Evolutionary conservation across 2,797 vertebrate species (phyloP), one percentile per base, ranked within the genome.

Genomic region (Enteromius mattozi): DNA sequence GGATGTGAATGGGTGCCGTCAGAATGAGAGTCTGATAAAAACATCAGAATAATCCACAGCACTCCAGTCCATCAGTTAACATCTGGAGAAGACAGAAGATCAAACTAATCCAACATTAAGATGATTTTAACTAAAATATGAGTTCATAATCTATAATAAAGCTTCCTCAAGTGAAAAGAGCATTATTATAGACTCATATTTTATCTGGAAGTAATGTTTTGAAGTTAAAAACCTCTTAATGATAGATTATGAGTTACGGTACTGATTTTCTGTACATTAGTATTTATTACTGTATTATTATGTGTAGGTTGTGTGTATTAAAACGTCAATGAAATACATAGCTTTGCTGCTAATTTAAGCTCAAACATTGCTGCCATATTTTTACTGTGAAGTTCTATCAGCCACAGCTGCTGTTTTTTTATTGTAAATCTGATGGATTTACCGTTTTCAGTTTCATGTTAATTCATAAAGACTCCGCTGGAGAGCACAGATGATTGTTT

Each of bases 401-500:
- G n/a, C 65, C 65, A 35, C 33, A 7, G 12, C 21, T 70, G 68
- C 12, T 6, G 12, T 47, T 72, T 70, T 47, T 17, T 30, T 40
- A 72, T 14, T 5, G 27, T 33, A 6, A 12, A 49, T 49, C 10
- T 19, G 12, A 42, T 16, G n/a, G 0, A 3, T 71, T 72, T 47
- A 49, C 42, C 6, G 17, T 51, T 49, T 8, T 1, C 17, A 0
- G 9, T 72, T 74, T 33, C 10, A 3, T 19, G 10, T 51, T 1
- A 72, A 49, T 17, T 72, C 24, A 51, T 24, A 30, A 30, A 27
- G 70, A 30, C 49, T 54, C 35, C 19, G 24, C 37, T 59, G 51
- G 24, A 71, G 71, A 81, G 79, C 13, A 42, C 66, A 56, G 35
- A 30, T 42, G 35, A n/a, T 45, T 10, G 16, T 45, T 71, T 81